Base-by-base conservation (phyloP, 2,797 vertebrate genomes). In the Thripadectes ignobilis region DNA sequence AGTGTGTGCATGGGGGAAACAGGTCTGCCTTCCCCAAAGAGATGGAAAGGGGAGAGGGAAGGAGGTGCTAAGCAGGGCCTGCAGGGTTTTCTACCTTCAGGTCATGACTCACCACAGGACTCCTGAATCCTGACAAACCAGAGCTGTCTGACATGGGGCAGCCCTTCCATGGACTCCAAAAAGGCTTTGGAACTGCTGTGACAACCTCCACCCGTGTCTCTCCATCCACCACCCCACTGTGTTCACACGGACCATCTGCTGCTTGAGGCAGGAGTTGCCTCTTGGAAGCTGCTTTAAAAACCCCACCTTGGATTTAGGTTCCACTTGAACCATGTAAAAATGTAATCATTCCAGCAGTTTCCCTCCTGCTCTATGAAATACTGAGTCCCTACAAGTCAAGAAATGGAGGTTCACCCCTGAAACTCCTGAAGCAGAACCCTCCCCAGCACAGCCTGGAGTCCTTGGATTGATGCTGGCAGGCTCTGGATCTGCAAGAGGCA, bases 1-100 rank as follows among this genome's bases (percentile, higher is more conserved):
- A 39, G 24, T 1, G 29, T 3, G 20, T 2, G 48, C 34, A 24
- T 0, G 27, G 30, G 23, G 30, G 20, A 16, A 49, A 1, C 1
- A 24, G 10, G 18, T 46, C 45, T 86, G 62, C 30, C 12, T 51
- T 30, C 49, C 38, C 45, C 24, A 20, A 1, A 29, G 61, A 43
- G 52, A 26, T 2, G 24, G 49, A 4, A 59, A 58, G 1, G 12
- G 55, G 12, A n/a, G 45, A 36, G 29, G 12, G n/a, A 36, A 36
- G 29, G 39, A 69, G 74, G 34, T 21, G 67, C 71, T 36, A 34
- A 24, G 30, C 19, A 61, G 32, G 67, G 5, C 4, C 2, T 1
- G 4, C 13, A 22, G 62, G 22, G 23, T 54, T 30, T 19, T 24
- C 67, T n/a, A 4, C 36, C 16, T 39, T 26, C 16, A 12, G 16